Conservation (phyloP, 2,888 invertebrate species). For the Pyralis farinalis region DNA sequence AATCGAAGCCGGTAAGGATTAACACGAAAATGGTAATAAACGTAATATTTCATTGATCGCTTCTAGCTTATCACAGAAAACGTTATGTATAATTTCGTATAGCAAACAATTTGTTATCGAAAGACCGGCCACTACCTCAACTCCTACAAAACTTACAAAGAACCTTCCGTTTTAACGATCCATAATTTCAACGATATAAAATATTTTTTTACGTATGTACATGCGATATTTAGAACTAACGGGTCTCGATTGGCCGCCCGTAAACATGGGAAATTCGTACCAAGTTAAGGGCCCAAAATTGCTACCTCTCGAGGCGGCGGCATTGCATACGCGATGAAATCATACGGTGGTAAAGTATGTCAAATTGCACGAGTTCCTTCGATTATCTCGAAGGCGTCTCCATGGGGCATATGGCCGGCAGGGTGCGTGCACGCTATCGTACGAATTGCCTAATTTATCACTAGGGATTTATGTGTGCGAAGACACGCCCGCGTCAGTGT, state of each 20-base stretch:
- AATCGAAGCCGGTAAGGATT: no score
- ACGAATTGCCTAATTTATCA: slow-evolving; percentile 67
- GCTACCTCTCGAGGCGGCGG: slow-evolving; percentile 4
- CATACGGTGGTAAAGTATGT: slow-evolving; percentile 29
- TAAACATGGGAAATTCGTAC: neutral
- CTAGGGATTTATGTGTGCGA: slow-evolving; percentile 56
- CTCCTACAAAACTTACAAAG: neutral
- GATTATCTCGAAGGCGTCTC: slow-evolving; percentile 42
- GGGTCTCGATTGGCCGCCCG: slow-evolving; percentile 1
- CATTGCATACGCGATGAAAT: neutral
- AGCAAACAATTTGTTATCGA: slow-evolving; percentile 1
- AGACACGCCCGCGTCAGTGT: slow-evolving; percentile 55
- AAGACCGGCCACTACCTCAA: no score
- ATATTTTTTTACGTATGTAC: slow-evolving; percentile 1
- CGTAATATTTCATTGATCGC: no score
- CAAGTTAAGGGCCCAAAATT: slow-evolving; percentile 5
- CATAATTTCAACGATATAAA: slow-evolving; percentile 2
- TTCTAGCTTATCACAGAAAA: no score
- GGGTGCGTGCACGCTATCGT: slow-evolving; percentile 49
- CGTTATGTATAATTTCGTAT: no score
- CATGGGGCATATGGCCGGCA: slow-evolving; percentile 33
- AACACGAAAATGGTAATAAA: no score
- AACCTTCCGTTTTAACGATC: neutral
- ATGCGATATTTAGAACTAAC: slow-evolving; percentile 6
- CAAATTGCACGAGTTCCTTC: slow-evolving; percentile 43